Conservation (phyloP, 1,140 invertebrate species). For the Zaprionus inermis region DNA sequence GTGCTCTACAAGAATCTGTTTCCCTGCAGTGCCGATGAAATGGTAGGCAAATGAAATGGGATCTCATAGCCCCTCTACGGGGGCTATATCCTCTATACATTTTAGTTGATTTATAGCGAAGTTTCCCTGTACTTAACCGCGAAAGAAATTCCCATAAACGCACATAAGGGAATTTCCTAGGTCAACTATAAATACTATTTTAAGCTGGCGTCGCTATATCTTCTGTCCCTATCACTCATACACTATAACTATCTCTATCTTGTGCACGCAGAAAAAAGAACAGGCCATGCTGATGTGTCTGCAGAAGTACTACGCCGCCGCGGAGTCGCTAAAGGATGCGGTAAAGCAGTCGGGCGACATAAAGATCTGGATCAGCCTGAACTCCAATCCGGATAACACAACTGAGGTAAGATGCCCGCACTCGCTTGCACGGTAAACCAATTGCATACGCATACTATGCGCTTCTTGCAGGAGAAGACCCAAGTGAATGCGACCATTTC, state of each 20-base stretch:
- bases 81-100: no score
- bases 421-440: not conserved
- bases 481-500: conserved; percentile 86
- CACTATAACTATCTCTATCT: not conserved
- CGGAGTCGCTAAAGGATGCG: conserved; percentile 84
- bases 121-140: no score
- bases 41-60: conserved; percentile 45
- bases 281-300: conserved; percentile 89
- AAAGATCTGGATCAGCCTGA: conserved; percentile 89
- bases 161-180: no score
- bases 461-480: conserved; percentile 68
- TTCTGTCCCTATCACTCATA: not conserved
- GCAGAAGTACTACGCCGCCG: conserved; percentile 87
- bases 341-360: conserved; percentile 91
- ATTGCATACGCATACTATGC: no score
- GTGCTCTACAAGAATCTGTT: conserved; percentile 85
- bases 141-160: no score
- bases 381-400: conserved; percentile 75
- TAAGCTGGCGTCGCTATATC: not conserved
- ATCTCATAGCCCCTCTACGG: no score
- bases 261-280: conserved; percentile 85
- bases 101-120: no score
- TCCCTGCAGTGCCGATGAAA: conserved; percentile 85
- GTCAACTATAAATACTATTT: no score
- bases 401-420: conserved; percentile 54